A percentile compares a stretch with the other conserved stretches of the same genome.
phyloP scores from a whole-genome alignment of 2,888 invertebrate species.

The Linnaemya vulpina region DNA sequence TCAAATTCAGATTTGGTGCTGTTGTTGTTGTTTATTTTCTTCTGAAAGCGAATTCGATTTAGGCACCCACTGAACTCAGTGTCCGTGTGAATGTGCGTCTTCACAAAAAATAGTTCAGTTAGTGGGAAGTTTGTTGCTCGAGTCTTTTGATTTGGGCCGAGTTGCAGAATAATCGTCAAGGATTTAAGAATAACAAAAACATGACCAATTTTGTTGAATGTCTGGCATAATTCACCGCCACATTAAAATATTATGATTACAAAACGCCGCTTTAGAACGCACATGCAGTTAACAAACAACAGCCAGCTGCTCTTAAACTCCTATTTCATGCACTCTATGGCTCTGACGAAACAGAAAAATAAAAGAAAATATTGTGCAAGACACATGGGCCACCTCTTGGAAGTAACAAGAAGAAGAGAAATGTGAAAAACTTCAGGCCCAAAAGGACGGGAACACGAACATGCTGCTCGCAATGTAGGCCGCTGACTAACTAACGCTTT shows the following conservation, averaged over 20 bases:
- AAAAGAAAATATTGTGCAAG: not conserved
- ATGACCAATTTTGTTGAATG: constrained; percentile 52
- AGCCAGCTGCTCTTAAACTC: constrained; percentile 53
- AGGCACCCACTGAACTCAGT: constrained; percentile 9
- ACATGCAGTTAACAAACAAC: constrained; percentile 28
- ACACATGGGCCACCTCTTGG: constrained; percentile 63
- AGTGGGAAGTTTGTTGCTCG: constrained; percentile 4
- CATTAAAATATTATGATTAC: constrained; percentile 61
- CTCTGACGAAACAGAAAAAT: constrained; percentile 17
- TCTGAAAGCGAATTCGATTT: not conserved
- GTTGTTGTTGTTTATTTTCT: not conserved
- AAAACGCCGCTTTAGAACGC: constrained; percentile 56
- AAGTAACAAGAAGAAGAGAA: not conserved
- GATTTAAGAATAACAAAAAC: constrained; percentile 31
- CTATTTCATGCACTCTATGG: not conserved
- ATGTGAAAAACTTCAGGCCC: constrained; percentile 25
- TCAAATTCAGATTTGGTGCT: not conserved
- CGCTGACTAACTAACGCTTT: constrained; percentile 15
- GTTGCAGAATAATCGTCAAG: constrained; percentile 25
- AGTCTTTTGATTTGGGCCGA: constrained; percentile 29
- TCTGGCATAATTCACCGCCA: constrained; percentile 65
- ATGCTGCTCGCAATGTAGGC: constrained; percentile 5
- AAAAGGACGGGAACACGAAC: constrained; percentile 48
- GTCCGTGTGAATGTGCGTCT: not conserved
- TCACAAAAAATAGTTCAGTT: not conserved